A percentile compares a stretch with the other conserved stretches of the same genome.
Evolutionary conservation across 2,113 vertebrate species (phyloP).

Genomic region (Tupaia tana): DNA sequence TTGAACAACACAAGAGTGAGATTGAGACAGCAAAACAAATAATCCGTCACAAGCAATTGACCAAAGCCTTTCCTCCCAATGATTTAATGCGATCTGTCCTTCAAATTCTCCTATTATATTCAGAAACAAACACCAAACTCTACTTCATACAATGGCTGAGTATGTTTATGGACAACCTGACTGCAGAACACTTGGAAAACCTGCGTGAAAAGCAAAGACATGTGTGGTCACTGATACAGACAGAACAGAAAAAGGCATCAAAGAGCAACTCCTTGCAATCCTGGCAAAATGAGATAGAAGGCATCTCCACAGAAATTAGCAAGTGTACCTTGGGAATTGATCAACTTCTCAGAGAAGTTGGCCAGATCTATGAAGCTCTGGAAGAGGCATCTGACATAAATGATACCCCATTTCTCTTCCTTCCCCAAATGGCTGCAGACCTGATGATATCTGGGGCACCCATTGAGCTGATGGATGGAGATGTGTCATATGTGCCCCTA

Average conservation of each 20-base stretch:
- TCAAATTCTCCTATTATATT: conserved; percentile 61
- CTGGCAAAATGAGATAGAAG: conserved; percentile 77
- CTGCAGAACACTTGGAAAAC: conserved; percentile 56
- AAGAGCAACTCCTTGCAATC: conserved; percentile 29
- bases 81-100: conserved; percentile 77
- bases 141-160: conserved; percentile 86
- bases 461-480: conserved; percentile 91
- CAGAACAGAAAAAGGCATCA: conserved; percentile 72
- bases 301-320: conserved; percentile 73
- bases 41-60: conserved; percentile 61
- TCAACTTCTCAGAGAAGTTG: conserved; percentile 87
- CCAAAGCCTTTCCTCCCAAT: conserved; percentile 72
- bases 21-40: conserved; percentile 77
- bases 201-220: conserved; percentile 76
- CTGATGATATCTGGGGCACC: conserved; percentile 88
- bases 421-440: conserved; percentile 85
- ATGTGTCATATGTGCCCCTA: conserved; percentile 88
- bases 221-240: conserved; percentile 75
- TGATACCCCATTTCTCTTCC: conserved; percentile 50
- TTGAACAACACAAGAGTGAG: conserved; percentile 77
- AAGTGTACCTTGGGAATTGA: conserved; percentile 84
- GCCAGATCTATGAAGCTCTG: conserved; percentile 88
- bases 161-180: conserved; percentile 77
- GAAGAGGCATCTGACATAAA: conserved; percentile 23
- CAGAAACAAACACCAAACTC: conserved; percentile 58